Base-by-base conservation (phyloP, 2,797 vertebrate genomes). In the Enteromius afrohamiltoni region DNA sequence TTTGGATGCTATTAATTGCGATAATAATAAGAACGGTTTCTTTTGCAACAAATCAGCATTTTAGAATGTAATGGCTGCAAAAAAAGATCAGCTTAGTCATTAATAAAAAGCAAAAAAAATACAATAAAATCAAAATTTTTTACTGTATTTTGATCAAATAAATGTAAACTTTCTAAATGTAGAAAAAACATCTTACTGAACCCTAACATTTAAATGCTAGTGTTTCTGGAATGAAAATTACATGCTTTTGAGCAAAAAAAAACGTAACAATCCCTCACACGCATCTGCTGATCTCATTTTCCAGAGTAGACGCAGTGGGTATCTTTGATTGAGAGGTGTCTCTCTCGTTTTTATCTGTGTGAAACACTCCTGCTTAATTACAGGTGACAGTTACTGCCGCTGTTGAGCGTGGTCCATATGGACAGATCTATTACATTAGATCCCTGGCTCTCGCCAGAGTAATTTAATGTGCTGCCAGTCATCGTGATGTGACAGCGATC, bases 301-400 rank as follows among this genome's bases (percentile, higher is more conserved):
- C 64, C 64, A 7, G 64, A 23, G 40, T n/a, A 55, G 31, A 83
- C 67, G 26, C 26, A 73, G 85, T 76, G 69, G 47, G 75, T 79
- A 49, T 80, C 51, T 85, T 78, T 89, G 86, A 91, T 75, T 70
- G 80, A 87, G 73, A 69, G 64, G 70, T 82, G 80, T 87, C 88
- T 67, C 80, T 71, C 85, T 53, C n/a, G 45, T 68, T 77, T 53
- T 60, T 78, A 71, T 34, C 26, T 10, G 40, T 19, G 70, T 79
- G 40, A 80, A 73, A 83, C 77, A 68, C 68, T 70, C 82, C 34
- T 64, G 69, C 58, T 47, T 78, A 85, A 88, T 87, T 86, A 84
- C 13, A 3, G 45, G 11, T 64, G 65, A 83, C 34, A 40, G 29
- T 47, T 47, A 67, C 29, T 40, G 62, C 67, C 26, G 65, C 47